Evolutionary conservation across 2,113 vertebrate species (phyloP), one percentile per base, ranked within the genome.

Genomic region (Coptodon bakossiorum): DNA sequence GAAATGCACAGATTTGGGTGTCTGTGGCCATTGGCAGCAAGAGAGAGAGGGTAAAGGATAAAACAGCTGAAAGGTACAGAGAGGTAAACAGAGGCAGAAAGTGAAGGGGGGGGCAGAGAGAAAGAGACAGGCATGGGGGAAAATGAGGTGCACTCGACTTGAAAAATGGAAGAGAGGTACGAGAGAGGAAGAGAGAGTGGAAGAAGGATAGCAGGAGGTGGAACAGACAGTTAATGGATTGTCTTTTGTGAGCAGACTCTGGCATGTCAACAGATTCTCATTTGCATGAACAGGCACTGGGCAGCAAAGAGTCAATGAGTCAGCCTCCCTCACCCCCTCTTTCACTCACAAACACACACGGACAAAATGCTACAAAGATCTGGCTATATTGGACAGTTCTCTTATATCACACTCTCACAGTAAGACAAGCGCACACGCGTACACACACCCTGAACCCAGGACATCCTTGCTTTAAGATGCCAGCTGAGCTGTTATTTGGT

Each of bases 251-350:
- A 91, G 85, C 80, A 87, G 84, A 94, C 61, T 78, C 66, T 87
- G 90, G 87, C 88, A 88, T 91, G 89, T 95, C 91, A 95, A 94
- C 91, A 93, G 83, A 86, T 83, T 89, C 88, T 93, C 80, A 94
- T 95, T 92, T 92, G 89, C 92, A 95, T 93, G 86, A 94, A 89
- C 91, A 93, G 85, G 86, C 90, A 91, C 50, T 27, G 63, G 84
- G 80, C 83, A 87, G 84, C 81, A 78, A 87, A 92, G 84, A 95
- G 93, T 94, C 94, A 95, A 89, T 91, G 91, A 94, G 90, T 94
- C 86, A 93, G 81, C 76, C 89, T 84, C 88, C 71, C 90, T 59
- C 53, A 63, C 16, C 19, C 17, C 34, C 17, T 48, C 81, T 19
- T 29, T 17, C 84, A 82, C 57, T 78, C 57, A 81, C 43, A 57